phyloP scores from a whole-genome alignment of 2,797 vertebrate genomes.

The Gorsachius magnificus region DNA sequence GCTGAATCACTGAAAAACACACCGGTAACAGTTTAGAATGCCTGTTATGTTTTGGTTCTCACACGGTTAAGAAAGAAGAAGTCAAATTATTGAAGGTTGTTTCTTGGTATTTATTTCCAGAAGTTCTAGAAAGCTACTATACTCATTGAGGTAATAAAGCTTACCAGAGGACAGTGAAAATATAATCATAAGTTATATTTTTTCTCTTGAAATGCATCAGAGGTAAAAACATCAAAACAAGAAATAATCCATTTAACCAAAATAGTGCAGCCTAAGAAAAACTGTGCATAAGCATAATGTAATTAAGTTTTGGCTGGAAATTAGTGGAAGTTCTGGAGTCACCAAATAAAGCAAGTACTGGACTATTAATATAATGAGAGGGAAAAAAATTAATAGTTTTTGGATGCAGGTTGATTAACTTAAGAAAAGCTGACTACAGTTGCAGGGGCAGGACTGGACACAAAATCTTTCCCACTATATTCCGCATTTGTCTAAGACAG shows the following conservation, averaged over 20 bases:
- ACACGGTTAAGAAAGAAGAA: not conserved
- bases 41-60: not conserved
- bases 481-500: not conserved
- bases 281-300: not conserved
- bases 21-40: not conserved
- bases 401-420: not conserved
- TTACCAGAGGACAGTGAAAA: not conserved
- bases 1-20: not conserved
- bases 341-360: not conserved
- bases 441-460: not conserved
- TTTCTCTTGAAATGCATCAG: not conserved
- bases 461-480: not conserved
- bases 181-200: not conserved
- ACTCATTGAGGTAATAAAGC: not conserved
- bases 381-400: not conserved
- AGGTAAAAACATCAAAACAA: not conserved
- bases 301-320: not conserved
- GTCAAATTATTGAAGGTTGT: not conserved
- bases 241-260: not conserved
- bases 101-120: not conserved
- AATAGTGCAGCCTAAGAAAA: not conserved
- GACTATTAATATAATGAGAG: not conserved
- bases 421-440: not conserved
- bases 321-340: not conserved
- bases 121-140: not conserved